Percentiles rank a stretch among this genome's conserved stretches.
These are phyloP conservation scores for Etheostoma nigrum DNA, from an alignment of 2,797 vertebrate species.

Conservation along the genomic window DNA sequence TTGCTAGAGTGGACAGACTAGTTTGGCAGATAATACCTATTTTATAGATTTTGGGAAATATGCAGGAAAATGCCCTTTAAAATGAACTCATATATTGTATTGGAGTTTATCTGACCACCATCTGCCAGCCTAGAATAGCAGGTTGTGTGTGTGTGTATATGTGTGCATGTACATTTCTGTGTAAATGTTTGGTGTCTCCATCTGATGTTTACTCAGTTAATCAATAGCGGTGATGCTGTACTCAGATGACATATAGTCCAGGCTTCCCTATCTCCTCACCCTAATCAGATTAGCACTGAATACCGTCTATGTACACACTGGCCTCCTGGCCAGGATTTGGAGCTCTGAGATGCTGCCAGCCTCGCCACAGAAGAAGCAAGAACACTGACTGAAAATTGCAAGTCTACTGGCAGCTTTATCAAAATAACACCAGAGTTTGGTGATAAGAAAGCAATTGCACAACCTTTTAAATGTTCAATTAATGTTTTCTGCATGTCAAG, in stretches of 20 bases:
- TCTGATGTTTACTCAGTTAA: slow-evolving; percentile 79
- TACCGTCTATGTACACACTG: slow-evolving; percentile 69
- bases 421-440: slow-evolving; percentile 59
- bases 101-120: slow-evolving; percentile 62
- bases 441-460: slow-evolving; percentile 71
- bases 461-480: slow-evolving; percentile 39
- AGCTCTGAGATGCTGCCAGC: slow-evolving; percentile 50
- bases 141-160: slow-evolving; percentile 20
- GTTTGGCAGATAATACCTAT: slow-evolving; percentile 45
- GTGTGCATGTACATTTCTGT: slow-evolving; percentile 50
- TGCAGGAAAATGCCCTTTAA: slow-evolving; percentile 32
- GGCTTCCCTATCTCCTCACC: slow-evolving; percentile 59
- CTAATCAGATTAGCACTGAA: slow-evolving; percentile 80
- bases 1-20: slow-evolving; percentile 51
- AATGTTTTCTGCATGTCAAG: slow-evolving; percentile 29
- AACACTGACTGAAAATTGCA: slow-evolving; percentile 27
- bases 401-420: slow-evolving; percentile 47
- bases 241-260: slow-evolving; percentile 71
- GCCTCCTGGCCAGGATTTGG: slow-evolving; percentile 74
- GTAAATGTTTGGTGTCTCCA: slow-evolving; percentile 73
- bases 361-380: slow-evolving; percentile 27
- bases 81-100: slow-evolving; percentile 47
- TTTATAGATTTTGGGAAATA: background rate
- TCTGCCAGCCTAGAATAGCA: slow-evolving; percentile 55
- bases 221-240: slow-evolving; percentile 72